Evolutionary conservation across 30 jellyfish, hydroid and myxozoan species (phyloP).

Genomic region (Hydractinia symbiolongicarpus): DNA sequence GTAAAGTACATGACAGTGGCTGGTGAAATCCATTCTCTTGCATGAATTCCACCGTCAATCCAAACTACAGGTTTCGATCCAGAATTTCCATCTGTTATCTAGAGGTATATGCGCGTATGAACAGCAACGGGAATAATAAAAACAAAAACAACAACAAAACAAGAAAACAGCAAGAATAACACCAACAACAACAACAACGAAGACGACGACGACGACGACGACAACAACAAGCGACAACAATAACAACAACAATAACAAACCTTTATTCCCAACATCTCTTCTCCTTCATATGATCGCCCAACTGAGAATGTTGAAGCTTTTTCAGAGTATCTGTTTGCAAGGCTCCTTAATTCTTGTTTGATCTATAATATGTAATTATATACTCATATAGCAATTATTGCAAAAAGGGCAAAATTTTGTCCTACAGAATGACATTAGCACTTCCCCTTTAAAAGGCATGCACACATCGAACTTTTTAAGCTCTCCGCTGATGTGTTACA

Average conservation of each 20-base stretch:
- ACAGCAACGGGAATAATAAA: background rate
- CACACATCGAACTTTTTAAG: too few relatives aligned
- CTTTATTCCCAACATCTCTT: conserved; percentile 59
- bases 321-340: conserved; percentile 42
- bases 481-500: too few relatives aligned
- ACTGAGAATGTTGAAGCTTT: conserved; percentile 52
- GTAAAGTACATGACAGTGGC: conserved; percentile 89
- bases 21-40: conserved; percentile 93
- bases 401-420: background rate
- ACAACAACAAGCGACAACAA: too few relatives aligned
- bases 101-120: background rate
- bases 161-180: background rate
- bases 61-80: conserved; percentile 50
- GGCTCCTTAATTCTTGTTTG: conserved; percentile 39
- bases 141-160: too few relatives aligned
- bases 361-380: conserved; percentile 35
- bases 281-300: conserved; percentile 69
- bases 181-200: background rate
- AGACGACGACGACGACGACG: too few relatives aligned
- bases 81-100: conserved; percentile 45
- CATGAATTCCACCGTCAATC: conserved; percentile 93
- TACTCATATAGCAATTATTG: background rate
- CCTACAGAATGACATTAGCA: too few relatives aligned
- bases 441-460: too few relatives aligned
- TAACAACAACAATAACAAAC: conserved; percentile 15